Evolutionary conservation across 2,797 vertebrate genomes (phyloP).

Genomic region (Anguilla anguilla): DNA sequence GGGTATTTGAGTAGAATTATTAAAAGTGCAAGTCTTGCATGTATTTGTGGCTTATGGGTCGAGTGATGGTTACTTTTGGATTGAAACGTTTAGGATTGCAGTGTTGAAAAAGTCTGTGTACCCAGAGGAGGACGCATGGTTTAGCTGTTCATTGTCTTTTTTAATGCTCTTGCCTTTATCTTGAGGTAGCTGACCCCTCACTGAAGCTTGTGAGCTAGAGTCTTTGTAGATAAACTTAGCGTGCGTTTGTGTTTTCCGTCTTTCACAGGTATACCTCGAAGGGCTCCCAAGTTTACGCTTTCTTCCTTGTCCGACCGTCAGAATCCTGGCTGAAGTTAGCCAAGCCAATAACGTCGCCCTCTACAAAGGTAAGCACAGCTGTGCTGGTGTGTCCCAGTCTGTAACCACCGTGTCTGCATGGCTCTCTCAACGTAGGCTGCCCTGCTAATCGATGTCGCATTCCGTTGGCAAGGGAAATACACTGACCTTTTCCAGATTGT

Average conservation of each 20-base stretch:
- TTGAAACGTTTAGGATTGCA: too few species aligned
- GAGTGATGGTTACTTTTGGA: background rate
- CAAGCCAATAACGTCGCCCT: constrained; percentile 67
- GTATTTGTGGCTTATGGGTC: background rate
- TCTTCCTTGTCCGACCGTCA: constrained; percentile 76
- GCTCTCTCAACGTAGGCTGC: background rate
- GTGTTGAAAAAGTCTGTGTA: too few species aligned
- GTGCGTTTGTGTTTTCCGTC: background rate
- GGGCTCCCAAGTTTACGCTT: constrained; percentile 76
- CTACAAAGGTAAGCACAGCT: constrained; percentile 73
- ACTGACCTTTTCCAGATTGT: background rate
- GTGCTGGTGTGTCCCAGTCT: background rate
- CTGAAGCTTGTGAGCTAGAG: background rate
- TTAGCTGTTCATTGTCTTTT: background rate
- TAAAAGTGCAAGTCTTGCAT: background rate
- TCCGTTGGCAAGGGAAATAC: background rate
- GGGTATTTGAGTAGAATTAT: background rate
- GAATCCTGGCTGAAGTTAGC: constrained; percentile 65
- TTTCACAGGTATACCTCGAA: constrained; percentile 85
- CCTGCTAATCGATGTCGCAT: too few species aligned
- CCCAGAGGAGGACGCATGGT: background rate
- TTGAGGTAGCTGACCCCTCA: background rate
- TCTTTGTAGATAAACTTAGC: too few species aligned
- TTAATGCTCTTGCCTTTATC: background rate
- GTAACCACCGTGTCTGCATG: too few species aligned